These are phyloP conservation scores for Trissolcus brochymenae DNA, from an alignment of 2,888 invertebrate genomes.

Conservation along the genomic window DNA sequence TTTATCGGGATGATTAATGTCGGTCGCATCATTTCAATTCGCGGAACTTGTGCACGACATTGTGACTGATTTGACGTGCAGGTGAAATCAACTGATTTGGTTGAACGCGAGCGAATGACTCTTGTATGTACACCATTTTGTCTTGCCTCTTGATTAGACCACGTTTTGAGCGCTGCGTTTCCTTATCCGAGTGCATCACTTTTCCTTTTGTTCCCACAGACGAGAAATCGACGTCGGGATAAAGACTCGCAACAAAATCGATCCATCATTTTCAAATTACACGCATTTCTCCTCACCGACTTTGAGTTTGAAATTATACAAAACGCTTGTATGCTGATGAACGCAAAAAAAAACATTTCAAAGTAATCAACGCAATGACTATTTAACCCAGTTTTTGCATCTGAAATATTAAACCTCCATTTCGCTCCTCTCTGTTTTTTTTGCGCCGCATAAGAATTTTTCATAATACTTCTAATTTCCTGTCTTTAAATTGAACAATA, in stretches of 20 bases:
- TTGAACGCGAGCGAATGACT: constrained; percentile 29
- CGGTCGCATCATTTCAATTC: not conserved
- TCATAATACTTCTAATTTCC: not conserved
- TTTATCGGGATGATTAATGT: constrained; percentile 9
- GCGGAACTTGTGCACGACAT: constrained; percentile 16
- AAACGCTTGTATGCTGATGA: constrained; percentile 21
- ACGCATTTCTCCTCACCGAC: constrained; percentile 34
- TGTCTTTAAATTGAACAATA: no score
- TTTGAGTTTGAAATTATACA: constrained; percentile 36
- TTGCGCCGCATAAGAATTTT: constrained; percentile 4
- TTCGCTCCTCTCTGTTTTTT: not conserved
- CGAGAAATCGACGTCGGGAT: constrained; percentile 43
- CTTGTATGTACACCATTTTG: constrained; percentile 26
- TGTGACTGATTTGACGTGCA: constrained; percentile 29
- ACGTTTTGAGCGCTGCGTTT: constrained; percentile 35
- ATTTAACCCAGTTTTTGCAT: constrained; percentile 9
- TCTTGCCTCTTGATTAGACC: constrained; percentile 38
- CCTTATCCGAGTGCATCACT: constrained; percentile 47
- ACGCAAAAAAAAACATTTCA: constrained; percentile 2
- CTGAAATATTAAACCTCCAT: no score
- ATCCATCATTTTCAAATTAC: constrained; percentile 50
- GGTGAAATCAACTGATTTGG: constrained; percentile 49
- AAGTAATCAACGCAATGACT: constrained; percentile 13
- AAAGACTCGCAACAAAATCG: constrained; percentile 35
- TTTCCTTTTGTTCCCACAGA: constrained; percentile 53